phyloP scores from a whole-genome alignment of 2,797 vertebrate genomes.

The Acomys russatus region DNA sequence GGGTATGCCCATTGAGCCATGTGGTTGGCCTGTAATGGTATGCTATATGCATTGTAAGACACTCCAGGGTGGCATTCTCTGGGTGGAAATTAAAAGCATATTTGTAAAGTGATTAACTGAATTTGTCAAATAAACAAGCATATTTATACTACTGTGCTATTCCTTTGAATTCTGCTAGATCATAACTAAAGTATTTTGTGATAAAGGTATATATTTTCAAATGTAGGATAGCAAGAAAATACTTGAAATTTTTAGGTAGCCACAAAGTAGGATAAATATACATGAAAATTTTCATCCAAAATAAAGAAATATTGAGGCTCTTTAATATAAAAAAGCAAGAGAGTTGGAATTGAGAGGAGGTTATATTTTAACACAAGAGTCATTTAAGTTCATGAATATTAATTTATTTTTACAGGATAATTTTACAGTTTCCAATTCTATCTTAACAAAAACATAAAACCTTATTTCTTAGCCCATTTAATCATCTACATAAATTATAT shows the following conservation, averaged over 20 bases:
- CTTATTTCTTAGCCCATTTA: slow-evolving; percentile 42
- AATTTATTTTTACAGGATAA: slow-evolving; percentile 47
- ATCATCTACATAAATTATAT: slow-evolving; percentile 27
- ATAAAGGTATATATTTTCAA: slow-evolving; percentile 18
- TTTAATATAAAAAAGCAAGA: slow-evolving; percentile 55
- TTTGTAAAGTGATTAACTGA: slow-evolving; percentile 71
- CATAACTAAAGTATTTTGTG: slow-evolving; percentile 65
- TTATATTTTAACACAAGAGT: slow-evolving; percentile 22
- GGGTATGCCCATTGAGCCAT: slow-evolving; percentile 56
- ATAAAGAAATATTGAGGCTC: slow-evolving; percentile 48
- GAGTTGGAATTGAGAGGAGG: not conserved
- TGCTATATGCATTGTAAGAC: slow-evolving; percentile 56
- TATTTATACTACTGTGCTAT: slow-evolving; percentile 56
- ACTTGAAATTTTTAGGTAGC: slow-evolving; percentile 62
- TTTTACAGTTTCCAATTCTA: slow-evolving; percentile 59
- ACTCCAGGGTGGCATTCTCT: slow-evolving; percentile 73
- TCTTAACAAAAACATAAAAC: slow-evolving; percentile 54
- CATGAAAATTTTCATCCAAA: slow-evolving; percentile 47
- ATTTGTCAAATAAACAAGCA: slow-evolving; percentile 83
- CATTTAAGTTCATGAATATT: slow-evolving; percentile 35
- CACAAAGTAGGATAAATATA: slow-evolving; percentile 20
- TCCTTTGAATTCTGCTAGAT: slow-evolving; percentile 59
- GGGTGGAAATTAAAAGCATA: slow-evolving; percentile 77
- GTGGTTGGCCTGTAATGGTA: slow-evolving; percentile 74
- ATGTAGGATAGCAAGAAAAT: slow-evolving; percentile 60